These are phyloP conservation scores for Gymnodraco acuticeps DNA, from an alignment of 2,797 vertebrate genomes.

Conservation along the genomic window DNA sequence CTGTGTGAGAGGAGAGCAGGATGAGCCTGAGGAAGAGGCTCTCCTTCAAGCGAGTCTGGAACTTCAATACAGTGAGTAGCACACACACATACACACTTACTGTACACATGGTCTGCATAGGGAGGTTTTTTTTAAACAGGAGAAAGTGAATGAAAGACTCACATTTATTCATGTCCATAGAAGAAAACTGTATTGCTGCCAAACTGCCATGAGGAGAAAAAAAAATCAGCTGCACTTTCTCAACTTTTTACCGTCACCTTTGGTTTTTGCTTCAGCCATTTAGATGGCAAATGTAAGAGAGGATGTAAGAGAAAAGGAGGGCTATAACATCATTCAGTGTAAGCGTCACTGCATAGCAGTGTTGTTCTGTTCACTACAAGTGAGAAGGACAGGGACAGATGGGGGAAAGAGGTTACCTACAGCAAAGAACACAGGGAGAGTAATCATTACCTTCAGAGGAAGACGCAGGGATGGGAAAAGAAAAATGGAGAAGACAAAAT, in stretches of 20 bases:
- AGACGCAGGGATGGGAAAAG: slow-evolving; percentile 18
- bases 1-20: slow-evolving; percentile 74
- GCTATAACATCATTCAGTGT: not conserved
- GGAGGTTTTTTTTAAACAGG: not conserved
- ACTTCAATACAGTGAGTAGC: slow-evolving; percentile 85
- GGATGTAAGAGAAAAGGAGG: not conserved
- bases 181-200: not conserved
- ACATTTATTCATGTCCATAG: not conserved
- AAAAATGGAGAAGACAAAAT: slow-evolving; percentile 26
- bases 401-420: not conserved
- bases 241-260: not conserved
- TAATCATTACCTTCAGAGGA: slow-evolving; percentile 23
- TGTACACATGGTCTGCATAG: not conserved
- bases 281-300: not conserved
- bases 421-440: slow-evolving; percentile 14
- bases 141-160: slow-evolving; percentile 1
- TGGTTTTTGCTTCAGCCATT: not conserved
- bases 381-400: slow-evolving; percentile 24
- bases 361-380: slow-evolving; percentile 11
- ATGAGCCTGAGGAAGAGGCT: slow-evolving; percentile 89
- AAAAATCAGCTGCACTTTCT: slow-evolving; percentile 13
- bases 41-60: slow-evolving; percentile 87
- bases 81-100: slow-evolving; percentile 8
- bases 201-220: slow-evolving; percentile 11
- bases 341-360: not conserved